A percentile compares a stretch with the other conserved stretches of the same genome.
Evolutionary conservation across 2,113 vertebrate genomes (phyloP).

Genomic region (Apaloderma vittatum): DNA sequence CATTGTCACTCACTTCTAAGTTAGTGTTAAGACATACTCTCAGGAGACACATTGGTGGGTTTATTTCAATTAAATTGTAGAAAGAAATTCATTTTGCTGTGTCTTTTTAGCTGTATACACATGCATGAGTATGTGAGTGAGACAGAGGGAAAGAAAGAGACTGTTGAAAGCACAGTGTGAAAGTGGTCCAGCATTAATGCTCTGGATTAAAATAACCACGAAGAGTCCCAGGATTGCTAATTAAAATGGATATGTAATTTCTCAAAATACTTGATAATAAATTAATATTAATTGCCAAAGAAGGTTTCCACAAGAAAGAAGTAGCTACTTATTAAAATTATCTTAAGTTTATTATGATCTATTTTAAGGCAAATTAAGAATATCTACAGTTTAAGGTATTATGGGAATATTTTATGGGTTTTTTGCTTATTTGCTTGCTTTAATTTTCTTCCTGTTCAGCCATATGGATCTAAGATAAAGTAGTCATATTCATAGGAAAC

Average conservation of each 20-base stretch:
- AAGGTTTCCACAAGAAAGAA: neutral
- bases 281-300: neutral
- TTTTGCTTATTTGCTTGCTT: neutral
- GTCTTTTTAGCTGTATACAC: neutral
- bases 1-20: neutral
- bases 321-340: neutral
- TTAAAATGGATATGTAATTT: constrained; percentile 1
- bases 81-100: neutral
- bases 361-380: neutral
- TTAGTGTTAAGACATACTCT: neutral
- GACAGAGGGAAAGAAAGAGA: neutral
- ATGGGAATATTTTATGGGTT: neutral
- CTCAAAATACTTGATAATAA: neutral
- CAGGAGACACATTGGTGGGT: neutral
- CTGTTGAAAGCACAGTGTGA: neutral
- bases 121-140: neutral
- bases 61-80: neutral
- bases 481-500: neutral
- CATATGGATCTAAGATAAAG: neutral
- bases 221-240: neutral
- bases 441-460: neutral
- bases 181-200: neutral
- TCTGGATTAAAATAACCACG: neutral
- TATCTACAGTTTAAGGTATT: neutral
- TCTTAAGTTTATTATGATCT: neutral